Conservation (phyloP, 2,797 vertebrate species). For the Scolopax bukidnonensis region DNA sequence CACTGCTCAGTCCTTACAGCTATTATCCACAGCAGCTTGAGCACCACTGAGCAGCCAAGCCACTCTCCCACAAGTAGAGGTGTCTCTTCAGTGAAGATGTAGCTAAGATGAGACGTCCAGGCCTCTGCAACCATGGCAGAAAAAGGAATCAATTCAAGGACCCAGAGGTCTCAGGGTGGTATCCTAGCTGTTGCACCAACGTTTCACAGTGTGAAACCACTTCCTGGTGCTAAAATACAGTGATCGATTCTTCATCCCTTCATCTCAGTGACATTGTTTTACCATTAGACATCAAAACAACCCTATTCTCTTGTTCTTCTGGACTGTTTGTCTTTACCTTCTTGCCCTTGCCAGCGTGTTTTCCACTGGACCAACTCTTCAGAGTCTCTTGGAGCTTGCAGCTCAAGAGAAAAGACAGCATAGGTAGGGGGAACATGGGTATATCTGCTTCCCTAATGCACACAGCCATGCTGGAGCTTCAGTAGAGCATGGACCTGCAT, state of each 20-base stretch:
- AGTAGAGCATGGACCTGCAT: accelerated
- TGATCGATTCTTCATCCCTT: neutral
- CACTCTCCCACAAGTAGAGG: neutral
- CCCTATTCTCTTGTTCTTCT: neutral
- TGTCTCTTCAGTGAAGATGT: neutral
- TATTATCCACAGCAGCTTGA: neutral
- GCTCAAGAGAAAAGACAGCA: neutral
- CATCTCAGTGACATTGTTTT: neutral
- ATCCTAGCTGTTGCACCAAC: neutral
- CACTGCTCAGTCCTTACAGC: neutral
- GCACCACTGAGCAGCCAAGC: neutral
- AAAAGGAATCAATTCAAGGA: neutral
- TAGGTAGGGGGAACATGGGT: accelerated
- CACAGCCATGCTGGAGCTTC: accelerated
- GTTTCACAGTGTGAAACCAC: neutral
- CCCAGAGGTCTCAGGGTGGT: neutral
- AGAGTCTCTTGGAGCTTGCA: neutral
- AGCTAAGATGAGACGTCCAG: neutral
- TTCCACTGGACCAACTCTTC: neutral
- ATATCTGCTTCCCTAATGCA: neutral
- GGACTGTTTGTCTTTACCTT: neutral
- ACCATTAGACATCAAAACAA: neutral
- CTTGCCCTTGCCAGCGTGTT: neutral
- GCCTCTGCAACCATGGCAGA: neutral
- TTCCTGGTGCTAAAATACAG: neutral